phyloP scores from a whole-genome alignment of 92 coral and sea anemone species.

The Diadumene lineata region DNA sequence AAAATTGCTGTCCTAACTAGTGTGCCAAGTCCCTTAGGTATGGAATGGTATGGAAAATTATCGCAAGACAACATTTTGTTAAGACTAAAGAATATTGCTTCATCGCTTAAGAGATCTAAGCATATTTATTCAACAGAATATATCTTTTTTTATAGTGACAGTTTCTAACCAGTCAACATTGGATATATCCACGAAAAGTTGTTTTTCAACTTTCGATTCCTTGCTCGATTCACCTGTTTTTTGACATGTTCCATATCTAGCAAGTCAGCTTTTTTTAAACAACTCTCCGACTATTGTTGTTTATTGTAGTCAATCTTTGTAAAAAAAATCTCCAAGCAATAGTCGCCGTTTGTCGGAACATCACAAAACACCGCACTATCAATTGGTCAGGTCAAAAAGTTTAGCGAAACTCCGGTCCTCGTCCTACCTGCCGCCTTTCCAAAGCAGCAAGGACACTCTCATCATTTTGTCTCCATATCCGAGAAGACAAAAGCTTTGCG shows the following conservation, averaged over 20 bases:
- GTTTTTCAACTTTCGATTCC: neutral
- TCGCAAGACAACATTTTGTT: too few species aligned
- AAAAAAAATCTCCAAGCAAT: conserved; percentile 5
- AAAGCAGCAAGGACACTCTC: conserved; percentile 25
- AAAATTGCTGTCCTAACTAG: too few species aligned
- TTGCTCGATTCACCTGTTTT: conserved; percentile 8
- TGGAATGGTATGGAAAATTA: too few species aligned
- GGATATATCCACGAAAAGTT: neutral
- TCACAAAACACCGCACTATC: conserved; percentile 32
- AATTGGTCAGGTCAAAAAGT: conserved; percentile 11
- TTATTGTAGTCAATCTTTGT: conserved; percentile 10
- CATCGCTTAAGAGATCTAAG: too few species aligned
- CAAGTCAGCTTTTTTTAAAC: neutral
- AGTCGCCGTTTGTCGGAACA: conserved; percentile 32
- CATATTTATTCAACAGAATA: too few species aligned
- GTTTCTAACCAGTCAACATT: too few species aligned
- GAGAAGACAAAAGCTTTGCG: conserved; percentile 29
- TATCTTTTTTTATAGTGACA: too few species aligned
- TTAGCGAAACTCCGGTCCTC: conserved; percentile 9
- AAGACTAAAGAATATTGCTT: too few species aligned
- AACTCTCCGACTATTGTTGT: conserved; percentile 5
- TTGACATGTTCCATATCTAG: neutral
- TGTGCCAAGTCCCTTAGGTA: too few species aligned
- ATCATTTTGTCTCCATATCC: conserved; percentile 15
- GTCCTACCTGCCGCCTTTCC: conserved; percentile 26